phyloP scores from a whole-genome alignment of 2,888 invertebrate species.

The Thera obeliscata region DNA sequence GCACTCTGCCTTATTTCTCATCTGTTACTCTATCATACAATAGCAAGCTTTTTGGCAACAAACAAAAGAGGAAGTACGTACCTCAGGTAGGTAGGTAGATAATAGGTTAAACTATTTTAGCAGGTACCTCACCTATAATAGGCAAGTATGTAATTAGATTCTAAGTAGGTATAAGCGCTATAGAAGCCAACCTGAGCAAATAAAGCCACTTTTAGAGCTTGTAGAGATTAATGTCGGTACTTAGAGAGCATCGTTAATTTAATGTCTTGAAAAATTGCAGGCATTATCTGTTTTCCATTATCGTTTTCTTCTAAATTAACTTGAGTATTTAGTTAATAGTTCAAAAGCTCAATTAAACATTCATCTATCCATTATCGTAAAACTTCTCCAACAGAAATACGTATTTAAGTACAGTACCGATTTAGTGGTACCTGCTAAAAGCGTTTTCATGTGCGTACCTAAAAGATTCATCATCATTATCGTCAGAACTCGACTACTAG shows the following conservation, averaged over 20 bases:
- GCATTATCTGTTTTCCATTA: constrained; percentile 13
- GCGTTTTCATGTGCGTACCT: too few species aligned
- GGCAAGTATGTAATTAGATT: neutral
- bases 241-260: constrained; percentile 11
- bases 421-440: too few species aligned
- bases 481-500: too few species aligned
- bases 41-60: too few species aligned
- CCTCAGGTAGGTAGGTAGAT: too few species aligned
- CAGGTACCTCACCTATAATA: neutral
- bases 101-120: too few species aligned
- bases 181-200: neutral
- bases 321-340: neutral
- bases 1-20: too few species aligned
- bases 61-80: too few species aligned
- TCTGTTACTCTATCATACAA: too few species aligned
- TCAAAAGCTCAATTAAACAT: neutral
- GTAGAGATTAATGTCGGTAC: constrained; percentile 21
- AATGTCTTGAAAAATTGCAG: constrained; percentile 1
- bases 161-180: constrained; percentile 4
- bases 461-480: too few species aligned
- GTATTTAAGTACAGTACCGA: too few species aligned
- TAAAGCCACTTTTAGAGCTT: constrained; percentile 18
- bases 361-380: neutral
- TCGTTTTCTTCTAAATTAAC: neutral
- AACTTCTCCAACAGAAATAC: too few species aligned